Conservation (phyloP, 2,113 vertebrate genomes). For the Platanista minor region DNA sequence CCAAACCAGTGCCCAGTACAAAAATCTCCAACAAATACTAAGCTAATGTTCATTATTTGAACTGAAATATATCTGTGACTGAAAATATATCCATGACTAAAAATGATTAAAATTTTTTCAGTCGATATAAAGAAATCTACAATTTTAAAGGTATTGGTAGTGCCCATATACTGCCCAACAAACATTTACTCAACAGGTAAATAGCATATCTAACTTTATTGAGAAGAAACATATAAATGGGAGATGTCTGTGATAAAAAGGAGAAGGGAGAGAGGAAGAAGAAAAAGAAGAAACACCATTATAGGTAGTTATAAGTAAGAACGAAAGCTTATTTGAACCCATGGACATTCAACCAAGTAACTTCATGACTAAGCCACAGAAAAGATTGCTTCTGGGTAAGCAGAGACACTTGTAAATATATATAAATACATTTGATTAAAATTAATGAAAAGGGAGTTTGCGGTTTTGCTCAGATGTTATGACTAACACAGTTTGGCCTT, state of each 20-base stretch:
- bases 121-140: background rate
- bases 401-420: background rate
- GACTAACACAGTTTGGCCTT: slow-evolving; percentile 6
- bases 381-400: background rate
- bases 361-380: background rate
- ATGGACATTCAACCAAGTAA: background rate
- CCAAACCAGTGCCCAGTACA: background rate
- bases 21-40: background rate
- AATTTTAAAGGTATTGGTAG: background rate
- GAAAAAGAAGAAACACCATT: background rate
- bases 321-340: background rate
- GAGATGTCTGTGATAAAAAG: background rate
- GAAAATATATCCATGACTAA: background rate
- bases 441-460: background rate
- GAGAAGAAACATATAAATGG: background rate
- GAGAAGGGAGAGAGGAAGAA: background rate
- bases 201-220: background rate
- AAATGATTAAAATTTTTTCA: background rate
- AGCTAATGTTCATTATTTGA: background rate
- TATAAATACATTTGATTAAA: slow-evolving; percentile 26
- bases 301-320: background rate
- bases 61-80: background rate
- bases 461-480: background rate
- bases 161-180: background rate
- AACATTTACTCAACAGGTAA: background rate